Percentiles rank a stretch among this genome's conserved stretches.
Conservation (phyloP, 1,140 invertebrate genomes). For the Drosophila ironensis region DNA sequence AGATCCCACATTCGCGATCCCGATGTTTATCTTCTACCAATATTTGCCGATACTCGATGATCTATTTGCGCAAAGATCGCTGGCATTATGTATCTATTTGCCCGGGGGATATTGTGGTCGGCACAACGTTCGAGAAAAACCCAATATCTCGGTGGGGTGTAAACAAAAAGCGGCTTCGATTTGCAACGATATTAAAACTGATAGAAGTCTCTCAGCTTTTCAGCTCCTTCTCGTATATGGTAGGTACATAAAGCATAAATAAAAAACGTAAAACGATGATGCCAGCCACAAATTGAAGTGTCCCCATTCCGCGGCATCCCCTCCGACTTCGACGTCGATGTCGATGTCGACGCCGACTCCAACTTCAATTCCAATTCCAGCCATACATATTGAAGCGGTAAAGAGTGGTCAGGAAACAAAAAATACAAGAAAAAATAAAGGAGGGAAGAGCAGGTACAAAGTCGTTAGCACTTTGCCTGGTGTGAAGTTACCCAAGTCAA, state of each 20-base stretch:
- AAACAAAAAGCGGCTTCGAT: too few species aligned
- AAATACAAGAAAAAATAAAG: not conserved
- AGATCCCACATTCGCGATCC: not conserved
- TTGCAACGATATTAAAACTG: too few species aligned
- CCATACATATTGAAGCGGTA: not conserved
- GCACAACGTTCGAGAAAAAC: too few species aligned
- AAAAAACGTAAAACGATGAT: not conserved
- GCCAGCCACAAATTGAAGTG: slow-evolving; percentile 19
- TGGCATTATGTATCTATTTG: slow-evolving; percentile 14
- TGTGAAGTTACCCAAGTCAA: slow-evolving; percentile 65
- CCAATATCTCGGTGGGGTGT: too few species aligned
- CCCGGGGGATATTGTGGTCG: not conserved
- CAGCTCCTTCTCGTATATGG: not conserved
- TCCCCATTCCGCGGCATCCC: slow-evolving; percentile 22
- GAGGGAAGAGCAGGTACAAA: slow-evolving; percentile 60
- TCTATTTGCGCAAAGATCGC: slow-evolving; percentile 32
- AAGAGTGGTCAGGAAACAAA: not conserved
- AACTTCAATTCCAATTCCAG: not conserved
- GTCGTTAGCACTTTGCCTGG: slow-evolving; percentile 67
- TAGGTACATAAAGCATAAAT: not conserved
- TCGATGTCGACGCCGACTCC: too few species aligned
- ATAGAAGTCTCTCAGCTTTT: not conserved
- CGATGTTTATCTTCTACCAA: slow-evolving; percentile 26
- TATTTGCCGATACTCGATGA: slow-evolving; percentile 32
- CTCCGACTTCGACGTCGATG: too few species aligned